Evolutionary conservation across 2,888 invertebrate genomes (phyloP).

Genomic region (Cephus nigrinus): DNA sequence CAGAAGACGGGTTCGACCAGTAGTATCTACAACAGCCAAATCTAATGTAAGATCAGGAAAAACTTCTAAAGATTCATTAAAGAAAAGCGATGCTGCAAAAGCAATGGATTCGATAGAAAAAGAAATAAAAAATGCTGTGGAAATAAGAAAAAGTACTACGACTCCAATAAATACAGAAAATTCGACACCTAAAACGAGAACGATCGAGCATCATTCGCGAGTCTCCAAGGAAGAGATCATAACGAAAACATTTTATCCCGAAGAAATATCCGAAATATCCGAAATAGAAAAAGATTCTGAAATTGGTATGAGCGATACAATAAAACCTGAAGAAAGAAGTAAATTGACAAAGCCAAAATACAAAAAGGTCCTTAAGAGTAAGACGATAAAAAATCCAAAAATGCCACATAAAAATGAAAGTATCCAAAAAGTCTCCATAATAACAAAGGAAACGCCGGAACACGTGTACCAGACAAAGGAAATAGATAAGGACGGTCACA

Average conservation of each 20-base stretch:
- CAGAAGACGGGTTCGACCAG: constrained; percentile 6
- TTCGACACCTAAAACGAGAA: constrained; percentile 36
- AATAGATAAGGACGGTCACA: constrained; percentile 43
- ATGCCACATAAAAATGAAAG: constrained; percentile 28
- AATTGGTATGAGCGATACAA: not conserved
- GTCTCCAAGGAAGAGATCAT: constrained; percentile 49
- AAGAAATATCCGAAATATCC: constrained; percentile 9
- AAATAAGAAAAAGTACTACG: no score
- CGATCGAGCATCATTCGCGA: constrained; percentile 44
- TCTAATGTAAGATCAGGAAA: no score
- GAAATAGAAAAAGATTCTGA: not conserved
- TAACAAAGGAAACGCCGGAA: constrained; percentile 45
- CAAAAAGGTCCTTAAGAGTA: constrained; percentile 10
- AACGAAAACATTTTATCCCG: constrained; percentile 43
- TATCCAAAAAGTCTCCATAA: constrained; percentile 39
- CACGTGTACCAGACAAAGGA: constrained; percentile 43
- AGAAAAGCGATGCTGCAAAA: no score
- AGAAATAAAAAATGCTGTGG: no score
- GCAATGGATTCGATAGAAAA: no score
- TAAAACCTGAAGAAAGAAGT: constrained; percentile 3
- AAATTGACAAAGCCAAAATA: not conserved
- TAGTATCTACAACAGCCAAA: constrained; percentile 6
- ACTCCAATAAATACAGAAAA: constrained; percentile 10
- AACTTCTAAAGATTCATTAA: no score
- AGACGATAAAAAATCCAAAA: not conserved